Conservation (phyloP, 35 echinoderm and acorn worm genomes). For the Ophiothrix spiculata region DNA sequence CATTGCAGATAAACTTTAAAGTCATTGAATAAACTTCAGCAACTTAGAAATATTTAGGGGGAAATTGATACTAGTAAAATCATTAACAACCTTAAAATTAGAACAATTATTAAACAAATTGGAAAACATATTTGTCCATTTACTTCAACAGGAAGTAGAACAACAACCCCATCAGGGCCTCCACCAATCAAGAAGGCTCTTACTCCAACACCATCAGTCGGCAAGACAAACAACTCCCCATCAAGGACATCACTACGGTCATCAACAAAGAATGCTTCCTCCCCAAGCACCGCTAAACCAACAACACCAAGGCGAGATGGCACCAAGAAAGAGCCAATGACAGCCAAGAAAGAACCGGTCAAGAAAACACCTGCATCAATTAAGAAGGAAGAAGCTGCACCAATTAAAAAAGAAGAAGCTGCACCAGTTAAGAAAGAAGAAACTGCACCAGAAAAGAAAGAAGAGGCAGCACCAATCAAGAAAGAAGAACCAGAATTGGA, state of each 20-base stretch:
- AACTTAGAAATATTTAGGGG: no score
- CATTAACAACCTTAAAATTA: no score
- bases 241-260: background rate
- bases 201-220: background rate
- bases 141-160: constrained; percentile 7
- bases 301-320: constrained; percentile 6
- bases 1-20: no score
- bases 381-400: background rate
- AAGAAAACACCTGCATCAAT: constrained; percentile 1
- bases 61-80: no score
- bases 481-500: background rate
- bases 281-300: background rate
- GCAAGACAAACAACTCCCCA: constrained; percentile 27
- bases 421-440: background rate
- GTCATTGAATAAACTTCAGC: no score
- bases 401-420: background rate
- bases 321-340: background rate
- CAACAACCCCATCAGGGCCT: background rate
- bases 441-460: background rate
- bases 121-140: background rate
- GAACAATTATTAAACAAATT: no score
- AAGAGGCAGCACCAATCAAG: background rate
- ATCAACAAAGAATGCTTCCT: constrained; percentile 7
- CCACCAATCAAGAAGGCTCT: constrained; percentile 45
- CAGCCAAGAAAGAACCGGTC: background rate